Base-by-base conservation (phyloP, 2,797 vertebrate species). In the Australoheros facetus region DNA sequence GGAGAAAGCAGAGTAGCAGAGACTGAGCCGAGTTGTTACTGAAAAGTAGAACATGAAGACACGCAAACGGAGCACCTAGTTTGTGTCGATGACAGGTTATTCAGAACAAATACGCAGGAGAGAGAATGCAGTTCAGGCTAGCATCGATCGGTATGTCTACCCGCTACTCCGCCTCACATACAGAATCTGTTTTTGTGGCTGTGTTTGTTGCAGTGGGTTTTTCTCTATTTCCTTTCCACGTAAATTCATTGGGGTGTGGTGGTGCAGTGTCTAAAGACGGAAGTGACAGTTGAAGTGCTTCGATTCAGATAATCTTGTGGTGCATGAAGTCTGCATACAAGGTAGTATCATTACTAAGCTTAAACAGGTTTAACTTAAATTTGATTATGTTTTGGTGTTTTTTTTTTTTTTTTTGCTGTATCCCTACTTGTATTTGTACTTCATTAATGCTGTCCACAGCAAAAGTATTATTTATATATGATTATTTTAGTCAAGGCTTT, bases 181-280 rank as follows among this genome's bases (percentile, higher is more conserved):
- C 64, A 74, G 10, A 66, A 62, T 82, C 45, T 91, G 82, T 85
- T 88, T 87, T 86, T 88, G 78, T 75, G 78, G 55, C 86, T 81
- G 23, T 76, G 69, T 89, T 84, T 84, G 73, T 83, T 81, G 56
- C 80, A 70, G 26, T 39, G 5, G 30, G 21, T 59, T 78, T 85
- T 81, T 88, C 72, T 90, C 76, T 82, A 73, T 76, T 89, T 92
- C 89, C 87, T 84, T 87, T 92, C 77, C 77, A 82, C 70, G 77
- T 93, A 84, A 85, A 82, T 79, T 89, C 71, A 77, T 23, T 21
- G 64, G 90, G 87, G 91, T 93, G 93, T 87, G 92, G 88, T 77
- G 70, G 77, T 84, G 79, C 77, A 83, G 73, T 3, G 21, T 69
- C 80, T 85, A 34, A 55, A 85, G 76, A 32, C 87, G 86, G 92